Evolutionary conservation across 2,113 vertebrate species (phyloP), one percentile per base, ranked within the genome.

Genomic region (human (Homo sapiens)): DNA sequence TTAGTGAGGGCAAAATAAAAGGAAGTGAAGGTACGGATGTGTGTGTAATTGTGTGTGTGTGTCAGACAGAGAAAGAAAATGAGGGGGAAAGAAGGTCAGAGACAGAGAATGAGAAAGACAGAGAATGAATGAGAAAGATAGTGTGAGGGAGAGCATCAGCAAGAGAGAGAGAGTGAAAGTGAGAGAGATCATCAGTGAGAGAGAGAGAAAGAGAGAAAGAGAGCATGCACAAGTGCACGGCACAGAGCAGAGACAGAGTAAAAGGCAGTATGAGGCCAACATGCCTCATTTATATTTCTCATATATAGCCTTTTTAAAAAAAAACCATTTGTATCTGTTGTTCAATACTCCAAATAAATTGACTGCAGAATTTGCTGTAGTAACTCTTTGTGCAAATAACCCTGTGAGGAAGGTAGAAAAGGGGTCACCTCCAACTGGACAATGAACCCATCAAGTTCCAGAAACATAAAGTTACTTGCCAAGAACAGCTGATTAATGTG

Each of bases 251-350:
- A 23, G 61, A 64, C 8, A 25, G 11, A 76, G 9, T 3, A 13
- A 59, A 1, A 27, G 7, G 35, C 25, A 5, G 27, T 3, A 3
- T 2, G 27, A 22, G 38, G 1, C 22, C 0, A 2, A 18, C n/a
- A 35, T 0, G 0, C 8, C 45, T 11, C 1, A 0, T 7, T 5
- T 1, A 5, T 32, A 18, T 16, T 66, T 11, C 52, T 76, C 7
- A 20, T 4, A 5, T 2, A 0, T 27, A 32, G 38, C 45, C 35
- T 66, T 23, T 12, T 20, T 23, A 6, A 1, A 0, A 7, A 7
- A 7, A 55, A 55, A 43, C 3, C 20, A 3, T 0, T 64, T 1
- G 78, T 30, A 8, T 38, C 35, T 86, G 22, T 3, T 76, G 86
- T 50, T 79, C 30, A 32, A 84, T 66, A 13, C 25, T 40, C 55